phyloP scores from a whole-genome alignment of 2,113 vertebrate genomes.

The Cynocephalus volans region DNA sequence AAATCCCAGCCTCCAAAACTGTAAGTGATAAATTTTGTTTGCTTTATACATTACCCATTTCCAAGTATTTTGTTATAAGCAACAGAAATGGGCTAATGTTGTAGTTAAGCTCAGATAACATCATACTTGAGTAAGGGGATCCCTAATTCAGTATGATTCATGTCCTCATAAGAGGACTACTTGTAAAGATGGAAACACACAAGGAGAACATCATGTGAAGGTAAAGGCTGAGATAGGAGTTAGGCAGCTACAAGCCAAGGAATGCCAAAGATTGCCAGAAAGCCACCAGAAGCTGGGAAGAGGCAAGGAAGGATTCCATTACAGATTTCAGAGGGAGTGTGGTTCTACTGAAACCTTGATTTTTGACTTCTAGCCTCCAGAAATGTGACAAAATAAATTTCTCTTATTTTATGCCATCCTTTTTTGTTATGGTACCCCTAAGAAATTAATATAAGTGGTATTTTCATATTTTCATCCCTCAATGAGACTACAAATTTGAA shows the following conservation, averaged over 20 bases:
- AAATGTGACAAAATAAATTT: neutral
- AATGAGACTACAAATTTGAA: neutral
- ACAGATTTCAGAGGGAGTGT: neutral
- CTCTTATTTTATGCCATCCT: neutral
- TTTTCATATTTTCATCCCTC: neutral
- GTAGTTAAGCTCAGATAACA: neutral
- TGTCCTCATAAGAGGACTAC: neutral
- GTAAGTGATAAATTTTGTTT: too few species aligned
- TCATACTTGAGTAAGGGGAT: neutral
- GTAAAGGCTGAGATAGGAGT: neutral
- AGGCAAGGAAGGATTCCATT: too few species aligned
- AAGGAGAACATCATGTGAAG: neutral
- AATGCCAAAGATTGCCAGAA: neutral
- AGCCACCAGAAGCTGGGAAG: neutral
- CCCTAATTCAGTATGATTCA: neutral
- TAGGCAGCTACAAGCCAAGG: neutral
- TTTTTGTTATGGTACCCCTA: neutral
- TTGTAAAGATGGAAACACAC: neutral
- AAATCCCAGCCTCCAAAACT: too few species aligned
- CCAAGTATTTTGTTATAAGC: too few species aligned
- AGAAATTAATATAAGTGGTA: neutral
- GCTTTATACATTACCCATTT: too few species aligned
- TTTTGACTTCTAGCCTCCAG: neutral
- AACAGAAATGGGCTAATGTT: too few species aligned
- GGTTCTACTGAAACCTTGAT: neutral